These are phyloP conservation scores for Tichodroma muraria DNA, from an alignment of 2,113 vertebrate genomes.

Conservation along the genomic window DNA sequence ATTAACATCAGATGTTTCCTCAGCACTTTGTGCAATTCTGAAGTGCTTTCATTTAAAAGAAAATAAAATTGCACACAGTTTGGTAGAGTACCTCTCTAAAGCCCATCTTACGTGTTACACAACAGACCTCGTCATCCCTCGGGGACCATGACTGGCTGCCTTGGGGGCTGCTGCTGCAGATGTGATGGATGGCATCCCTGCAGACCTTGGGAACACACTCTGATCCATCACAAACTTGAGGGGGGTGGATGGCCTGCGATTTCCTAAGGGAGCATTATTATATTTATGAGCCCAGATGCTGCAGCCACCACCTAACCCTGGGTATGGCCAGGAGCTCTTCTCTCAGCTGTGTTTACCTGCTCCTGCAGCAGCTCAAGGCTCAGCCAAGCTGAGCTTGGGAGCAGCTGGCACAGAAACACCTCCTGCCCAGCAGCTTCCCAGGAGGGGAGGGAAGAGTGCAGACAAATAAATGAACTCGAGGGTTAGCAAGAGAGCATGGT, in stretches of 20 bases:
- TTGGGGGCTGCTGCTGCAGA: not conserved
- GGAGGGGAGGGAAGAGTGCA: not conserved
- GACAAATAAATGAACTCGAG: not conserved
- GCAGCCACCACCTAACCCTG: not conserved
- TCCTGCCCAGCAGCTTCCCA: not conserved
- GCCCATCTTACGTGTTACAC: not conserved
- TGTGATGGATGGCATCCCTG: not conserved
- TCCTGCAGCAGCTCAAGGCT: not conserved
- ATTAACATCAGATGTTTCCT: not conserved
- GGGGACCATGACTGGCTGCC: not conserved
- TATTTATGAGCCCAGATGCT: not conserved
- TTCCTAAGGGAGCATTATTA: not conserved
- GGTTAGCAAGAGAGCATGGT: not conserved
- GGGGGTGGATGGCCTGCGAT: not conserved
- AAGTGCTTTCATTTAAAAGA: not conserved
- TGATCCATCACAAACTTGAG: rapidly evolving
- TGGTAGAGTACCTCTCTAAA: not conserved
- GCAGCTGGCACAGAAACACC: not conserved
- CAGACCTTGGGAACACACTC: not conserved
- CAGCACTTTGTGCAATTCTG: not conserved
- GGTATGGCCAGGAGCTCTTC: not conserved
- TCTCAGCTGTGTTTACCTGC: not conserved
- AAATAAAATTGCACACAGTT: not conserved
- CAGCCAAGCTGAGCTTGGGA: not conserved
- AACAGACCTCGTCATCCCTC: not conserved